These are phyloP conservation scores for Okapia johnstoni DNA, from an alignment of 2,113 vertebrate genomes.

Conservation along the genomic window DNA sequence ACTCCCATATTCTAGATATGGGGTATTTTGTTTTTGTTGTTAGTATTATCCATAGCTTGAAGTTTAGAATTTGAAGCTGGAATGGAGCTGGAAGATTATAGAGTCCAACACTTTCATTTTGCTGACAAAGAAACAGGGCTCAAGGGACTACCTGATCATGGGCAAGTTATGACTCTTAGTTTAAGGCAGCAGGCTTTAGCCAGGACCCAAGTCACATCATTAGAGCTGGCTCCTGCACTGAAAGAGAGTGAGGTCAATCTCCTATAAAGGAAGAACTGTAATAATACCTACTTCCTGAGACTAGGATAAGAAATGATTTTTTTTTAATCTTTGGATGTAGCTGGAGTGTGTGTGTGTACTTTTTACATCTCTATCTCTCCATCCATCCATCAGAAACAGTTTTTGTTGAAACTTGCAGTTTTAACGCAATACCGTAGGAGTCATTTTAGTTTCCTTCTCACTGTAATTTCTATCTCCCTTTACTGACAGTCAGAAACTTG, in stretches of 20 bases:
- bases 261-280: neutral
- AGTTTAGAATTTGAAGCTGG: conserved; percentile 35
- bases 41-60: neutral
- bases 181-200: neutral
- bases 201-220: neutral
- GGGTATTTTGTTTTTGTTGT: neutral
- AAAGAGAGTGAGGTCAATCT: neutral
- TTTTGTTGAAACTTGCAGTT: neutral
- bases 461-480: neutral
- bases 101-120: conserved; percentile 3
- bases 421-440: neutral
- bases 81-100: neutral
- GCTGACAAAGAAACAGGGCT: neutral
- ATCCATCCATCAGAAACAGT: neutral
- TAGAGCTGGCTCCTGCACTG: neutral
- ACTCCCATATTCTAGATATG: neutral
- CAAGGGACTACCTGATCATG: neutral
- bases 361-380: neutral
- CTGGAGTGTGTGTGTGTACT: neutral
- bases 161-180: neutral
- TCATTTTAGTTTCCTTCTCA: conserved; percentile 1
- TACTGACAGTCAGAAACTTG: neutral
- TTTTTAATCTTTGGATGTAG: neutral
- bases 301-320: neutral
- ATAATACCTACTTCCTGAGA: neutral